phyloP scores from a whole-genome alignment of 2,113 vertebrate species.

The Pelecanus crispus region DNA sequence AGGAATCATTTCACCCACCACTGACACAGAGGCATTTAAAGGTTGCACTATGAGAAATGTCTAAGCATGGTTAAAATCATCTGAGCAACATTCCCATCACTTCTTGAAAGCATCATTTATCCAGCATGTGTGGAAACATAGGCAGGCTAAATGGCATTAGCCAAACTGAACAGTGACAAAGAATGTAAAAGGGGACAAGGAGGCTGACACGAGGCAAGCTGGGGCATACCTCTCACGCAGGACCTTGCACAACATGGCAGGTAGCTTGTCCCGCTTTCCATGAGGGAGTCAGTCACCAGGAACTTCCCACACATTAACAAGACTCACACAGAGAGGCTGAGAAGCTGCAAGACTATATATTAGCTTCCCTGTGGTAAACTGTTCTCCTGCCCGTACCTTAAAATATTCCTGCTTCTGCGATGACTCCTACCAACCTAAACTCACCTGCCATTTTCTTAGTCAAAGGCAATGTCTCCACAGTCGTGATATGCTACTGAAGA shows the following conservation, averaged over 20 bases:
- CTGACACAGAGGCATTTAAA: background rate
- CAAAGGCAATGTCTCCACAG: background rate
- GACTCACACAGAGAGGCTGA: background rate
- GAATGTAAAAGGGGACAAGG: background rate
- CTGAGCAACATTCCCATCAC: background rate
- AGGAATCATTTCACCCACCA: background rate
- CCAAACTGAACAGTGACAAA: accelerated
- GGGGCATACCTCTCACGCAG: background rate
- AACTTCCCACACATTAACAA: background rate
- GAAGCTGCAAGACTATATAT: background rate
- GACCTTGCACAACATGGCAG: background rate
- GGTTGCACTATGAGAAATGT: background rate
- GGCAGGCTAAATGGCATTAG: background rate
- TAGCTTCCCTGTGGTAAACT: background rate
- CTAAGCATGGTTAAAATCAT: background rate
- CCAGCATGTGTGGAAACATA: accelerated
- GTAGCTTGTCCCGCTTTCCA: background rate
- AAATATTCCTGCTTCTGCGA: background rate
- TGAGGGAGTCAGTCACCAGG: background rate
- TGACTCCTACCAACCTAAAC: background rate
- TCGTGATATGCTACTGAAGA: background rate
- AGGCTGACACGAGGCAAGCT: background rate
- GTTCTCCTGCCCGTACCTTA: background rate
- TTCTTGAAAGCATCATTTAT: background rate
- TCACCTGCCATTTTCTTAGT: background rate